Base-by-base conservation (phyloP, 2,113 vertebrate genomes). In the Sebastes fasciatus region DNA sequence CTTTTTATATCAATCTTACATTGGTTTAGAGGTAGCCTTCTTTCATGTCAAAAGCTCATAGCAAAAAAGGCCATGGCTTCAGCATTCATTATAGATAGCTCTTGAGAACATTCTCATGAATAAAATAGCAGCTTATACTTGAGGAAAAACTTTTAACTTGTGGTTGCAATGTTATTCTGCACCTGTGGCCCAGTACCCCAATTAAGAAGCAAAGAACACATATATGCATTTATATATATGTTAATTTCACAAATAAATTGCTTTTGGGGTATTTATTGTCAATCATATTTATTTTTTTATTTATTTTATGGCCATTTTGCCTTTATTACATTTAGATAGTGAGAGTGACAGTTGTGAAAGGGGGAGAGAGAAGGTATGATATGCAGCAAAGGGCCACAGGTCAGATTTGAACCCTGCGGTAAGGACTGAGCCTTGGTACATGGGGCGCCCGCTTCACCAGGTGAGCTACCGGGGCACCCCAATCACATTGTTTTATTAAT, bases 21-120 rank as follows among this genome's bases (percentile, higher is more conserved):
- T 89, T 92, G 89, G 86, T 92, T 91, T 90, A 85, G 93, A 95
- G 90, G 90, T 92, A 94, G 88, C 84, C 89, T 90, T 87, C 93
- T 94, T 95, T 95, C 92, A 94, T 94, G 92, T 94, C 83, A 85
- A 91, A 94, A 92, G 88, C 93, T 93, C 90, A 85, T 89, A 87
- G 93, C 83, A 88, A 87, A 90, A 34, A 94, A 91, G 93, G 89
- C 87, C 89, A 79, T 82, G 88, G 91, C 91, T 94, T 91, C 79
- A 86, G 81, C 90, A 94, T 95, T 91, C 79, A 94, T 95, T 92
- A 94, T 93, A 82, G 79, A 94, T 91, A 79, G 75, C 85, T 87
- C 78, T 83, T 91, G 82, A 90, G 88, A 93, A 93, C 88, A 92
- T 91, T 87, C 88, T 88, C 83, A 93, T 92, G 66, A 93, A 93